Evolutionary conservation across 2,888 invertebrate genomes (phyloP).

Genomic region (Eilema griseolum): DNA sequence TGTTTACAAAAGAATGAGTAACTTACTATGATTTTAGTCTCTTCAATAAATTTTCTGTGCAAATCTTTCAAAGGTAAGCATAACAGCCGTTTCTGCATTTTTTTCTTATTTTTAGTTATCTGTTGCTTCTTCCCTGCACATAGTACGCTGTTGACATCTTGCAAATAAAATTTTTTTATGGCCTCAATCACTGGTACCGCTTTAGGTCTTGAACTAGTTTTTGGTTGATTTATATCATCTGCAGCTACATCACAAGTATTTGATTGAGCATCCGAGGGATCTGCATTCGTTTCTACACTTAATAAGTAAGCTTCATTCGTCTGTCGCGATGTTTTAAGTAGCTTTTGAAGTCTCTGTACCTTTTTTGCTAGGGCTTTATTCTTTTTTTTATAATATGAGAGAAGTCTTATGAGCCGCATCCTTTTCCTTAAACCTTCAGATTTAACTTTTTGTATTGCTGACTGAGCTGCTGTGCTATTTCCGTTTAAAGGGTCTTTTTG

Average conservation of each 20-base stretch:
- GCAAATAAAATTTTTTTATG: too few species aligned
- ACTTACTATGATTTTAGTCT: constrained; percentile 14
- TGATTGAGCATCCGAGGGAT: not conserved
- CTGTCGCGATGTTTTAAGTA: not conserved
- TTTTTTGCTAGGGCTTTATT: not conserved
- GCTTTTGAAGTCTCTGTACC: constrained; percentile 5
- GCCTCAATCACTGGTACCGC: not conserved
- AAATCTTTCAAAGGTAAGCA: constrained; percentile 19
- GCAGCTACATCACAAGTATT: not conserved
- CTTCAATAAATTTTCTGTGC: constrained; percentile 22
- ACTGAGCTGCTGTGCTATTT: too few species aligned
- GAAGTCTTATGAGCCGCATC: too few species aligned
- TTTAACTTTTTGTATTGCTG: not conserved
- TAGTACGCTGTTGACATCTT: too few species aligned
- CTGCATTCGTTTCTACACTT: too few species aligned
- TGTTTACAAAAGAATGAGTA: constrained; percentile 28
- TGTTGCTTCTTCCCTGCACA: too few species aligned
- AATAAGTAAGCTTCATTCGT: too few species aligned
- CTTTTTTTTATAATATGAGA: not conserved
- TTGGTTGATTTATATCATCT: not conserved
- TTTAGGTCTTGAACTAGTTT: not conserved
- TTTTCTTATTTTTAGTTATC: constrained; percentile 19
- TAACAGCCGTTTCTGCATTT: constrained; percentile 23
- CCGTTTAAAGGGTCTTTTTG: too few species aligned
- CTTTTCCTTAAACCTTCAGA: constrained; percentile 2